Evolutionary conservation across 2,888 invertebrate species (phyloP).

Genomic region (Plusia festucae): DNA sequence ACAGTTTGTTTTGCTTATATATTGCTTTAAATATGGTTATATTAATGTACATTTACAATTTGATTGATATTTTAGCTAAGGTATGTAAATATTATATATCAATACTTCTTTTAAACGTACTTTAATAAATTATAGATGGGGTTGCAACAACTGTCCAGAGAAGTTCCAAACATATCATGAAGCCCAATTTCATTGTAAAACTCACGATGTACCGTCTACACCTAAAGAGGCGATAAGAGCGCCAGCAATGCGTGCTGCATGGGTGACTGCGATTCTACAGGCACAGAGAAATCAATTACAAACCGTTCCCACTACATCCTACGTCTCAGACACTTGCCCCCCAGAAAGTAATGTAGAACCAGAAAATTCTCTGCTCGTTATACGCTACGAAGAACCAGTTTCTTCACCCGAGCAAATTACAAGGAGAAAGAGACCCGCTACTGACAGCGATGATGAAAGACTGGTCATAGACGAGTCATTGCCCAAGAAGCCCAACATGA

Average conservation of each 20-base stretch:
- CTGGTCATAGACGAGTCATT: conserved; percentile 71
- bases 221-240: conserved; percentile 75
- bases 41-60: not conserved
- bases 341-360: conserved; percentile 38
- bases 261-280: conserved; percentile 70
- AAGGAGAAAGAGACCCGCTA: conserved; percentile 50
- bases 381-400: conserved; percentile 76
- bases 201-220: conserved; percentile 66
- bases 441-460: conserved; percentile 73
- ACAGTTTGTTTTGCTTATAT: not conserved
- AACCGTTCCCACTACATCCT: conserved; percentile 9
- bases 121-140: conserved; percentile 73
- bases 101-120: not conserved
- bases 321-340: conserved; percentile 11
- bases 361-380: conserved; percentile 79
- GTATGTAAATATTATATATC: not conserved
- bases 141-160: conserved; percentile 73
- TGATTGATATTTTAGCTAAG: not conserved
- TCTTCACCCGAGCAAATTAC: conserved; percentile 65
- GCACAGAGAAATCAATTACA: conserved; percentile 70
- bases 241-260: conserved; percentile 67
- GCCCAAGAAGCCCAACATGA: conserved; percentile 14
- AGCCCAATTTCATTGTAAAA: conserved; percentile 81
- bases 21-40: not conserved
- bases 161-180: conserved; percentile 80